phyloP scores from a whole-genome alignment of 2,113 vertebrate species.

The Vidua chalybeata region DNA sequence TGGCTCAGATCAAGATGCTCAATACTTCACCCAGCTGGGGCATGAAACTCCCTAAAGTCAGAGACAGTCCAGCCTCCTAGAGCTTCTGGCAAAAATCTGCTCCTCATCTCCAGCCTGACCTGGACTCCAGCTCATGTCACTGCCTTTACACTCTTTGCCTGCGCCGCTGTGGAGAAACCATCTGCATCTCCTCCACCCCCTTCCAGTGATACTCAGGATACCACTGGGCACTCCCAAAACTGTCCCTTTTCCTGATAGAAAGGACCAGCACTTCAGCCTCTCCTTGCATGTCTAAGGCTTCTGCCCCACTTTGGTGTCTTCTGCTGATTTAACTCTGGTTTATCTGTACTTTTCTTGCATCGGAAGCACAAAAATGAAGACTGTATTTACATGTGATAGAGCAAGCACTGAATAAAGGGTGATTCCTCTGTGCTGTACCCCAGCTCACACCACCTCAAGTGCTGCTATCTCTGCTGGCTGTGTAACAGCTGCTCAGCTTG shows the following conservation, averaged over 20 bases:
- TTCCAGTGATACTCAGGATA: accelerated
- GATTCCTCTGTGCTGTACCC: neutral
- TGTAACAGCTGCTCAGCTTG: accelerated
- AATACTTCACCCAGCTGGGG: accelerated
- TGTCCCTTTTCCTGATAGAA: neutral
- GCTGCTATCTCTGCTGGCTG: neutral
- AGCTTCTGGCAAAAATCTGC: neutral
- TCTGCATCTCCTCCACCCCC: neutral
- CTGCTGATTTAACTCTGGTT: neutral
- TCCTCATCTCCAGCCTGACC: neutral
- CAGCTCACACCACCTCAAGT: accelerated
- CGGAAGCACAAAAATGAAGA: neutral
- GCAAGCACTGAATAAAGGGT: neutral
- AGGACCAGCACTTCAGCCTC: neutral
- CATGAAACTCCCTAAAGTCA: neutral
- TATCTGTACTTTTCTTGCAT: neutral
- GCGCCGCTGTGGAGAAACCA: accelerated
- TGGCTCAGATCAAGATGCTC: neutral
- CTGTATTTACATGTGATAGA: neutral
- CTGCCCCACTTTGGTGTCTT: neutral
- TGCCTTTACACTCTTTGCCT: accelerated
- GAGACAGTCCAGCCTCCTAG: accelerated
- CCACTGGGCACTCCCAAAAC: accelerated
- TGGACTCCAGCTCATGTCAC: neutral
- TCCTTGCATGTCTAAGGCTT: neutral